These are phyloP conservation scores for Drosophila pseudoananassae DNA, from an alignment of 1,140 invertebrate genomes.

Conservation along the genomic window DNA sequence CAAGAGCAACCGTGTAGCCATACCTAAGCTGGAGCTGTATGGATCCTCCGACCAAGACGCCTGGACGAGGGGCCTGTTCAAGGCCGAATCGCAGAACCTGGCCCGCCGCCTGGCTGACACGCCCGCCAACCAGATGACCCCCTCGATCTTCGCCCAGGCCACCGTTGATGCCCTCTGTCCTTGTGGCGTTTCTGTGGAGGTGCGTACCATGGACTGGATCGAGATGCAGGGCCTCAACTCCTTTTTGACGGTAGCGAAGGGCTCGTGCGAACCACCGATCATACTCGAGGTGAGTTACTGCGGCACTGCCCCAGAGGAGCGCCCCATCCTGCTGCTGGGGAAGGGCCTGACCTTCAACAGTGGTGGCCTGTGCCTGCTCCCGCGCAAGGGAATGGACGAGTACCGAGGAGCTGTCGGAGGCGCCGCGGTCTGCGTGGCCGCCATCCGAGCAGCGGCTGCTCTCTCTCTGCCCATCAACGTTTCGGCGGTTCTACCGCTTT, in stretches of 20 bases:
- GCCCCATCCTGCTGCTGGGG: slow-evolving; percentile 60
- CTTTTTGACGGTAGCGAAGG: slow-evolving; percentile 91
- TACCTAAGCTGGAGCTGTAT: slow-evolving; percentile 85
- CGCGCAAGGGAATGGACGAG: slow-evolving; percentile 89
- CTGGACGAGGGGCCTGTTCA: slow-evolving; percentile 90
- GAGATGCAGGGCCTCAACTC: slow-evolving; percentile 76
- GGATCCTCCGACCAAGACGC: slow-evolving; percentile 84
- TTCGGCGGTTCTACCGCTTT: slow-evolving; percentile 90
- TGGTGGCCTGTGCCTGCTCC: slow-evolving; percentile 94
- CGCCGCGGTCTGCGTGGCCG: slow-evolving; percentile 69
- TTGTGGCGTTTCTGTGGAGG: slow-evolving; percentile 87
- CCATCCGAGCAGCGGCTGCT: slow-evolving; percentile 69
- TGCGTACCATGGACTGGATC: slow-evolving; percentile 86
- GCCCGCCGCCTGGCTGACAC: slow-evolving; percentile 91
- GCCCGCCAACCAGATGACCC: slow-evolving; percentile 94
- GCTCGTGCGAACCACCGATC: slow-evolving; percentile 88
- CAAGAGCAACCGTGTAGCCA: slow-evolving; percentile 84
- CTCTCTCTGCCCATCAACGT: slow-evolving; percentile 89
- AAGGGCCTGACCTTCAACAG: slow-evolving; percentile 83
- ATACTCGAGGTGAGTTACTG: slow-evolving; percentile 67
- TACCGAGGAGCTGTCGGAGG: slow-evolving; percentile 93
- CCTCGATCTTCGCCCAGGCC: slow-evolving; percentile 90
- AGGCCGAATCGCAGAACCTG: slow-evolving; percentile 94
- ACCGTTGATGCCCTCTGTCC: slow-evolving; percentile 85
- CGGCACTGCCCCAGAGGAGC: slow-evolving; percentile 61